Conservation (phyloP, 1,140 invertebrate genomes). For the Leptopilina clavipes region DNA sequence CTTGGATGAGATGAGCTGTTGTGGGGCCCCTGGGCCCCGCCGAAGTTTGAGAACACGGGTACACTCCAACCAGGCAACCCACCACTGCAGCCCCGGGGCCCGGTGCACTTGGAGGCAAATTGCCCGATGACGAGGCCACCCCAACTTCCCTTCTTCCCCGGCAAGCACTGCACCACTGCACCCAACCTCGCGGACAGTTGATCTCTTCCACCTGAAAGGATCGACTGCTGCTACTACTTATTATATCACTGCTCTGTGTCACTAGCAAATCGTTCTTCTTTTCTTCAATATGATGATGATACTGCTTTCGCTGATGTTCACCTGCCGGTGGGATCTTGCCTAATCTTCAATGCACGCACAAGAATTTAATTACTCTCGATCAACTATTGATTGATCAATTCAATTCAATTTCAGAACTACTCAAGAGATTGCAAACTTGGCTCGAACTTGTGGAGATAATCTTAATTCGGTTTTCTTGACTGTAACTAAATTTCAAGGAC, state of each 20-base stretch:
- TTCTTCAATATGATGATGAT: conserved; percentile 47
- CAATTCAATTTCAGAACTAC: not conserved
- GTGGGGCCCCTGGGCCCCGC: conserved; percentile 75
- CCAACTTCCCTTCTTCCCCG: conserved; percentile 66
- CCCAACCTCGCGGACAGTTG: conserved; percentile 54
- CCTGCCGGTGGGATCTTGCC: conserved; percentile 68
- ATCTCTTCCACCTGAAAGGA: conserved; percentile 44
- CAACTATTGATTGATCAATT: not conserved
- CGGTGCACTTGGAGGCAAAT: conserved; percentile 71
- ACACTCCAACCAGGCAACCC: conserved; percentile 77
- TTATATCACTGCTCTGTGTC: conserved; percentile 53
- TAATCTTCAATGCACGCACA: not conserved
- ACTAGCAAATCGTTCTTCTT: conserved; percentile 57
- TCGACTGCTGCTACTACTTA: conserved; percentile 41
- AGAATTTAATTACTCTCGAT: conserved; percentile 4
- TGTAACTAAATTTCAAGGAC: conserved; percentile 28
- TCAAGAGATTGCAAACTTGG: conserved; percentile 1
- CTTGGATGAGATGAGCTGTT: conserved; percentile 60
- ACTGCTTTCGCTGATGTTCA: conserved; percentile 13
- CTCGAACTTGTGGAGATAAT: not conserved
- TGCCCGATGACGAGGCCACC: conserved; percentile 69
- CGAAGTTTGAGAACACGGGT: conserved; percentile 72
- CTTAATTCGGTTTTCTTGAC: conserved; percentile 5
- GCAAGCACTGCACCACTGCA: conserved; percentile 70
- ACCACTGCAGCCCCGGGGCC: conserved; percentile 73